phyloP scores from a whole-genome alignment of 2,113 vertebrate species.

The Pterocles burchelli region DNA sequence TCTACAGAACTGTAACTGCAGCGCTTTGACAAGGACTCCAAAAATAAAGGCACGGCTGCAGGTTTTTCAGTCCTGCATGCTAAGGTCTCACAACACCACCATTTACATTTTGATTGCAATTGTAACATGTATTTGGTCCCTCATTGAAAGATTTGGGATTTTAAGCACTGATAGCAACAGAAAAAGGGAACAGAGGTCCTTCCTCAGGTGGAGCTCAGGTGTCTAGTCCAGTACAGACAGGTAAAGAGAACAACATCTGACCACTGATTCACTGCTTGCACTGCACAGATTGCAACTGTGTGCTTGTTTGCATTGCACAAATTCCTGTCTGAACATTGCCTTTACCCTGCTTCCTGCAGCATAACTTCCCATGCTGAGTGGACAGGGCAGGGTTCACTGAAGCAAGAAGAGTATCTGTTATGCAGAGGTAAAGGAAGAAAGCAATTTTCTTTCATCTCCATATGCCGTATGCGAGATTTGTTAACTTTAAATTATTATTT shows the following conservation, averaged over 20 bases:
- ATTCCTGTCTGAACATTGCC: not conserved
- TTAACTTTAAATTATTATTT: constrained; percentile 10
- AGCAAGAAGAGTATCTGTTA: not conserved
- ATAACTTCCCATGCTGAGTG: not conserved
- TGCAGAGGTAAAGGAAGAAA: not conserved
- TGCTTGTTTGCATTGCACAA: not conserved
- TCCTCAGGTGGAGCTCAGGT: not conserved
- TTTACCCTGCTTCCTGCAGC: not conserved
- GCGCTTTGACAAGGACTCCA: not conserved
- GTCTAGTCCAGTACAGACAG: not conserved
- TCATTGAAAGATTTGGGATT: not conserved
- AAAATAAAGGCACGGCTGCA: not conserved
- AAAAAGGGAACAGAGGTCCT: not conserved
- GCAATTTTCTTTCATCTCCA: not conserved
- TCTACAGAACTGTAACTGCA: not conserved
- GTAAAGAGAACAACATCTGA: not conserved
- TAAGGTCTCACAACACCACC: not conserved
- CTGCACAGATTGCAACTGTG: not conserved
- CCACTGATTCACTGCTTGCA: not conserved
- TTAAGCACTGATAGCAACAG: not conserved
- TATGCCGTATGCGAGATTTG: not conserved
- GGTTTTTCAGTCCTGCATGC: not conserved
- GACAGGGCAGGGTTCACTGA: not conserved
- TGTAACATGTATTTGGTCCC: not conserved
- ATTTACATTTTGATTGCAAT: not conserved